Percentiles rank a stretch among this genome's conserved stretches.
phyloP scores from a whole-genome alignment of 2,113 vertebrate genomes.

The Trichechus manatus region DNA sequence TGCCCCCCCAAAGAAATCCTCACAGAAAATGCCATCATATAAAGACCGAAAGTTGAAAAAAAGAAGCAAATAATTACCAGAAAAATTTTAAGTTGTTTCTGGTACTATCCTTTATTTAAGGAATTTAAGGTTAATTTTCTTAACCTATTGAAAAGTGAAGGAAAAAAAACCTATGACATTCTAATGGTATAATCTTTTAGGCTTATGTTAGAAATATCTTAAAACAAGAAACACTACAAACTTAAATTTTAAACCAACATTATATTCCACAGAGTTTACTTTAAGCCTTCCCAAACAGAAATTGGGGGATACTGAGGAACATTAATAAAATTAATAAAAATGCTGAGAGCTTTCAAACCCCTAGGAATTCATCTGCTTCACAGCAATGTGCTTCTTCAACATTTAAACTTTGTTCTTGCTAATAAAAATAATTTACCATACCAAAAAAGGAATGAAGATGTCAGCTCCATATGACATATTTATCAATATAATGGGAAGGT shows the following conservation, averaged over 20 bases:
- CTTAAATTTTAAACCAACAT: constrained; percentile 68
- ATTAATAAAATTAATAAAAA: constrained; percentile 56
- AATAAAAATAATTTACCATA: constrained; percentile 72
- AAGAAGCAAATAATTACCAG: background rate
- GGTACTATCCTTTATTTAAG: constrained; percentile 15
- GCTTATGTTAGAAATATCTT: constrained; percentile 37
- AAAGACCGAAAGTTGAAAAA: constrained; percentile 31
- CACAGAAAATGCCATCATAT: constrained; percentile 32
- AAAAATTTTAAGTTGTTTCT: constrained; percentile 24
- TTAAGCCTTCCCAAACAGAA: constrained; percentile 63
- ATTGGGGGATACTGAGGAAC: constrained; percentile 68
- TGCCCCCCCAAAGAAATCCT: background rate
- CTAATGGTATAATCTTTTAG: constrained; percentile 23
- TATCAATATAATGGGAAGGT: constrained; percentile 47
- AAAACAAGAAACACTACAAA: constrained; percentile 61
- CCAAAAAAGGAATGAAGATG: constrained; percentile 71
- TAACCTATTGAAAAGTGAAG: background rate
- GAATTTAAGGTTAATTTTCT: constrained; percentile 59
- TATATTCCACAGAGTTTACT: constrained; percentile 47
- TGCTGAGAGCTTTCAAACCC: constrained; percentile 68
- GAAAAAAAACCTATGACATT: background rate
- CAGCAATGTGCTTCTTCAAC: constrained; percentile 63
- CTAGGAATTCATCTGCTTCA: constrained; percentile 62
- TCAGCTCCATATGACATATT: constrained; percentile 64
- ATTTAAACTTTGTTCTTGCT: constrained; percentile 58